phyloP scores from a whole-genome alignment of 64 coral and sea anemone species.

The Hydrozoanthus tunicans region DNA sequence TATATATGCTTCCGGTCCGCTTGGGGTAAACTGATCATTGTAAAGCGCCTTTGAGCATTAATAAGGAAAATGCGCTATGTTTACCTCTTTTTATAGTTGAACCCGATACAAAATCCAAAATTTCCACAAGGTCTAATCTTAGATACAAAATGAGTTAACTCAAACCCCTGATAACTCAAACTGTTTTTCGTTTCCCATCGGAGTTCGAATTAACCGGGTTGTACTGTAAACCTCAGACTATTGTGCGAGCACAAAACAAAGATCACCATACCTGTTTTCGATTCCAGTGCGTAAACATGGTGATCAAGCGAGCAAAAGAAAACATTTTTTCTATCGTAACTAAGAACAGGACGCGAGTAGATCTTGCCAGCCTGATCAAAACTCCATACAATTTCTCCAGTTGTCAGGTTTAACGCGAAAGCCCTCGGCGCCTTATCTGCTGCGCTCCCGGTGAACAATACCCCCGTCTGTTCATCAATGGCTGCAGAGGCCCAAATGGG shows the following conservation, averaged over 20 bases:
- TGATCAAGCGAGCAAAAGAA: constrained; percentile 91
- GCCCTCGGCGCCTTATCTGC: constrained; percentile 53
- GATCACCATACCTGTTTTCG: constrained; percentile 32
- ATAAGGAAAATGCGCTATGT: no score
- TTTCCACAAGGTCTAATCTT: no score
- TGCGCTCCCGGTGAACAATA: constrained; percentile 57
- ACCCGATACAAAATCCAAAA: no score
- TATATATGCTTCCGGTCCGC: no score
- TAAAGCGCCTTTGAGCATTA: no score
- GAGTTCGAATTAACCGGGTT: no score
- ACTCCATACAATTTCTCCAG: constrained; percentile 66
- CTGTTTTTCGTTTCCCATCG: no score
- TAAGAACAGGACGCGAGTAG: constrained; percentile 60
- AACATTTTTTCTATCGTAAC: constrained; percentile 56
- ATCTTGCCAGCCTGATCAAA: constrained; percentile 73
- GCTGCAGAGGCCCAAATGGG: constrained; percentile 68
- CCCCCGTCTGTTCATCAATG: constrained; percentile 61
- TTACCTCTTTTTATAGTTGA: no score
- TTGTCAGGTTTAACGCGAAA: constrained; percentile 55
- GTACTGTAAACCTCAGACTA: no score
- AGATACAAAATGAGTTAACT: no score
- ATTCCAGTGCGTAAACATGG: constrained; percentile 77
- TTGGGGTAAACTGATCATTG: no score
- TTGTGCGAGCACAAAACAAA: background rate
- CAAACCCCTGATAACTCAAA: no score